These are phyloP conservation scores for Cyclophora punctaria DNA, from an alignment of 2,888 invertebrate species.

Conservation along the genomic window DNA sequence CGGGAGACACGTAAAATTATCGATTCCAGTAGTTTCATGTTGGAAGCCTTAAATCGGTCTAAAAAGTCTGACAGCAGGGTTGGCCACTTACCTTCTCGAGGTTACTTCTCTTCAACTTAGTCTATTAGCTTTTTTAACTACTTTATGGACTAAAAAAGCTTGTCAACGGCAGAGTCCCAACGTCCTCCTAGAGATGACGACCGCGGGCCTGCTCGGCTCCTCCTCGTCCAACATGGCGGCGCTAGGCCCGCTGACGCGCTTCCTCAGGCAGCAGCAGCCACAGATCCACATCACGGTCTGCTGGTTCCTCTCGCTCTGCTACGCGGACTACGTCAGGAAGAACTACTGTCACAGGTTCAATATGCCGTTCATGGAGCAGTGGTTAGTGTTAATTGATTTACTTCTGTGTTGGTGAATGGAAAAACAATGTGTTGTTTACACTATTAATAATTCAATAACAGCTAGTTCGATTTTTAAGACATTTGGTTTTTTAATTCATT, in stretches of 20 bases:
- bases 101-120: too few species aligned
- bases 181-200: slow-evolving; percentile 61
- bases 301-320: slow-evolving; percentile 67
- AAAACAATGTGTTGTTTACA: too few species aligned
- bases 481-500: too few species aligned
- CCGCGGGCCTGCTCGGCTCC: slow-evolving; percentile 51
- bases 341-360: slow-evolving; percentile 60
- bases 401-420: not conserved
- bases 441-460: too few species aligned
- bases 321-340: slow-evolving; percentile 64
- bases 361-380: slow-evolving; percentile 64
- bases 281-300: slow-evolving; percentile 68
- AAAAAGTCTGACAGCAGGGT: too few species aligned
- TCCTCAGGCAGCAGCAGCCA: slow-evolving; percentile 60
- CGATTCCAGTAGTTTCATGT: too few species aligned
- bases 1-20: too few species aligned
- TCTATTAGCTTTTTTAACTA: too few species aligned
- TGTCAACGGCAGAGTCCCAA: slow-evolving; percentile 45
- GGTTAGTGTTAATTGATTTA: slow-evolving; percentile 40
- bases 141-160: not conserved
- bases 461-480: too few species aligned
- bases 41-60: too few species aligned
- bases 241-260: slow-evolving; percentile 51
- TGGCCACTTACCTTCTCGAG: too few species aligned
- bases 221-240: slow-evolving; percentile 39